Percentiles rank a stretch among this genome's conserved stretches.
Evolutionary conservation across 1,140 invertebrate genomes (phyloP).

Genomic region (Calliphora vicina): DNA sequence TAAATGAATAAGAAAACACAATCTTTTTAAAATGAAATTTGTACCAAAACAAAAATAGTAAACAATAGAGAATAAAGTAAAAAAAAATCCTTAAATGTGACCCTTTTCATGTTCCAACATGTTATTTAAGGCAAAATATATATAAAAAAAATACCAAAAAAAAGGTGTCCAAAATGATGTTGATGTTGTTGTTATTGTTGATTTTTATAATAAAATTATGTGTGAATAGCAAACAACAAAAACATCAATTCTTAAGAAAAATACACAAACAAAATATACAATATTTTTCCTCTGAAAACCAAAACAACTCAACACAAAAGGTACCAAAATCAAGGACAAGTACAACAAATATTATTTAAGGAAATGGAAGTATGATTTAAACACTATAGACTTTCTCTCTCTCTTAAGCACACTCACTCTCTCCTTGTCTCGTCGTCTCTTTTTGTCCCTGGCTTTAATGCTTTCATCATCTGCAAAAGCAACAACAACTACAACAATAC

Average conservation of each 20-base stretch:
- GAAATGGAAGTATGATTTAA: too few relatives aligned
- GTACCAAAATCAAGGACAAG: neutral
- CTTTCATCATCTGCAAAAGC: too few relatives aligned
- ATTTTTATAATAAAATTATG: neutral
- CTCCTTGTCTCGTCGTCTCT: too few relatives aligned
- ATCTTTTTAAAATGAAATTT: too few relatives aligned
- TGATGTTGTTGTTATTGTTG: neutral
- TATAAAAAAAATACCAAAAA: neutral
- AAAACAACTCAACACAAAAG: neutral
- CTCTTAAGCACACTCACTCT: neutral
- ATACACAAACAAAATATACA: neutral
- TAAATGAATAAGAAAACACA: too few relatives aligned
- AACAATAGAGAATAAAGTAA: too few relatives aligned
- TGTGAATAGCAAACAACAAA: neutral
- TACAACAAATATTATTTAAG: neutral
- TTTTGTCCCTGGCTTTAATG: too few relatives aligned
- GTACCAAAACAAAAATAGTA: too few relatives aligned
- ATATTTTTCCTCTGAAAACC: neutral
- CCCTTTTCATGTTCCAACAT: neutral
- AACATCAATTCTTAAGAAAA: neutral
- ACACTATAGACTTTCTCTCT: neutral
- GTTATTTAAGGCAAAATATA: neutral
- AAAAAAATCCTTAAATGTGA: neutral
- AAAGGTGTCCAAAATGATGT: neutral
- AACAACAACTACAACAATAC: too few relatives aligned